phyloP scores from a whole-genome alignment of 2,888 invertebrate species.

The Dinocampus coccinellae region DNA sequence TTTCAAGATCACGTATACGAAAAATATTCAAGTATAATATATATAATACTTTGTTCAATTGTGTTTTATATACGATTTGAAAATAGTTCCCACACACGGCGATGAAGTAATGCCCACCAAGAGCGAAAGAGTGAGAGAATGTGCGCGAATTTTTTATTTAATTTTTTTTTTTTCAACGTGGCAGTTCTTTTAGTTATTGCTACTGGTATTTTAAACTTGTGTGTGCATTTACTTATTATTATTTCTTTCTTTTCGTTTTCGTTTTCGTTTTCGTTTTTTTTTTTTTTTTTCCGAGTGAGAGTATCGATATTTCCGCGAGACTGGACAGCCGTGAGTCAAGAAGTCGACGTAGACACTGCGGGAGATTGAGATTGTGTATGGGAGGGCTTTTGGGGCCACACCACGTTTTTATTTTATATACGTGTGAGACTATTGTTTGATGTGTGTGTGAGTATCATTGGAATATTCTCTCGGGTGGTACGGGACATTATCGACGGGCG shows the following conservation, averaged over 20 bases:
- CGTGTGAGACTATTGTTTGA: constrained; percentile 26
- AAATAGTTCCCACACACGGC: constrained; percentile 39
- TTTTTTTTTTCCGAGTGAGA: constrained; percentile 50
- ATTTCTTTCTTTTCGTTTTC: background rate
- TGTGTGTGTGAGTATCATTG: too few relatives aligned
- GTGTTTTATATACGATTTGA: background rate
- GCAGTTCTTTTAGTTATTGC: constrained; percentile 5
- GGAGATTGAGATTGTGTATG: constrained; percentile 42
- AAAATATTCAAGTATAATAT: constrained; percentile 13
- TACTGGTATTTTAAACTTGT: constrained; percentile 1
- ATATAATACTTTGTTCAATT: background rate
- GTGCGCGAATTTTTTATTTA: constrained; percentile 13
- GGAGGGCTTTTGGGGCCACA: constrained; percentile 48
- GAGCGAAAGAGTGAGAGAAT: constrained; percentile 7
- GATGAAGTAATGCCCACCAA: constrained; percentile 39
- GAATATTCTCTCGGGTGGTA: constrained; percentile 23
- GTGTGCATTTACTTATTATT: background rate
- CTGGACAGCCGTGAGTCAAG: constrained; percentile 58
- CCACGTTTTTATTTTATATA: constrained; percentile 24
- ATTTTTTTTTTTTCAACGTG: background rate
- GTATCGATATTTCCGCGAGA: constrained; percentile 67
- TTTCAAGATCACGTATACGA: constrained; percentile 25
- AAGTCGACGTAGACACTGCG: constrained; percentile 48
- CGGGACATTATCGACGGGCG: constrained; percentile 65
- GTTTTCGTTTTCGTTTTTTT: background rate